phyloP scores from a whole-genome alignment of 2,113 vertebrate species.

The Gallinago jamesoni region DNA sequence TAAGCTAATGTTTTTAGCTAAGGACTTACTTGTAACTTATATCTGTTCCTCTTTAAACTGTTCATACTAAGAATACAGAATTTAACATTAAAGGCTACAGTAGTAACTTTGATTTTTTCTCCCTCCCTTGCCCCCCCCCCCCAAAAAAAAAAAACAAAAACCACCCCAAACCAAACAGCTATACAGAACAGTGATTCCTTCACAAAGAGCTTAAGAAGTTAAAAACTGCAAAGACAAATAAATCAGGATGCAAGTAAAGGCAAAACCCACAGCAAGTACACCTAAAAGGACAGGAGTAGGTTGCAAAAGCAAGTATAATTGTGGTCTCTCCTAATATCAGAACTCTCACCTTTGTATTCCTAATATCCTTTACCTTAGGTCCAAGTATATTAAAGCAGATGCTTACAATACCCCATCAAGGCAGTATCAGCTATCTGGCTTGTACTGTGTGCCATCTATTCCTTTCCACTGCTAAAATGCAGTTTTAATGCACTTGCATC shows the following conservation, averaged over 20 bases:
- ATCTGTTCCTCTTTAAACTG: background rate
- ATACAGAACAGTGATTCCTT: background rate
- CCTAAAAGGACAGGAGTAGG: background rate
- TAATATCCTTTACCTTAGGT: background rate
- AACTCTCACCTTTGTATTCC: background rate
- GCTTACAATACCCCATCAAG: background rate
- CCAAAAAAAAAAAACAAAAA: background rate
- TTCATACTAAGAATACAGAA: background rate
- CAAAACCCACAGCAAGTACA: background rate
- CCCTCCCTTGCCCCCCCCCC: rapidly evolving
- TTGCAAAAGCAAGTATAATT: background rate
- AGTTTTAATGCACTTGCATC: background rate
- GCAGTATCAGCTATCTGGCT: background rate
- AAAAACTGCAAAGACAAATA: background rate
- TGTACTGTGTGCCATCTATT: background rate
- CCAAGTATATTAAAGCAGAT: background rate
- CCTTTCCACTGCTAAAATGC: background rate
- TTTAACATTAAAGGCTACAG: background rate
- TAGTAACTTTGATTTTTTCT: background rate
- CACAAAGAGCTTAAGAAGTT: background rate
- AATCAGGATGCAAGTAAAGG: background rate
- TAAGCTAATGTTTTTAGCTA: background rate
- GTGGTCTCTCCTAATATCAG: background rate
- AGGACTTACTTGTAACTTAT: background rate
- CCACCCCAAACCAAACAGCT: background rate